Base-by-base conservation (phyloP, 2,888 invertebrate genomes). In the Trachelus stipa region DNA sequence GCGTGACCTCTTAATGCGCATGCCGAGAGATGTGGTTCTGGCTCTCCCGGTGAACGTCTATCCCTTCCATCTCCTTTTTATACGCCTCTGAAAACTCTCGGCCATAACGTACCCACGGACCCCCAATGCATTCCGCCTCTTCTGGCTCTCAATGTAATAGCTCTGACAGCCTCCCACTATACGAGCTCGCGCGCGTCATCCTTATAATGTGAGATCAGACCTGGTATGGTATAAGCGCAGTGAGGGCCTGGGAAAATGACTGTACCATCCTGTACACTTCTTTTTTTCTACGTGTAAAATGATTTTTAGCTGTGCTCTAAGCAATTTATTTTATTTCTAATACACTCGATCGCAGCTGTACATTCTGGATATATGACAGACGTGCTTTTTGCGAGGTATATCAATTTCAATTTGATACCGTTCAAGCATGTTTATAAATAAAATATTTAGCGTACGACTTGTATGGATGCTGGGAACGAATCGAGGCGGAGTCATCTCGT, bases 1-100 rank as follows among this genome's bases (percentile, higher is more conserved):
- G 86, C 88, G 88, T 87, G 89, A 89, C 88, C 89, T 88, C 88
- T 89, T 89, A 87, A 88, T 89, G 88, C 82, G 84, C 86, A 84
- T 84, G 83, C 85, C 84, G 80, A 76, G 76, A 79, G 75, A 76
- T 73, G 76, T 76, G 79, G 76, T 76, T 73, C 79, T 69, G 34
- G 73, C 71, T 75, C 73, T 68, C 68, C 79, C 76, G 74, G 76
- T 76, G 56, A 56, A 56, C 56, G 74, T 76, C 75, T 78, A 77
- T 79, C 76, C 78, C 75, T 77, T 73, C 78, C 77, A 76, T 77
- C 80, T 75, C 78, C 77, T 78, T 73, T 75, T 76, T 73, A 75
- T 75, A 37, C 75, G 35, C 68, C 69, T 77, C 34, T 69, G 33
- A 68, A n/a, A 35, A 74, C 68, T 68, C 74, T 37, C 40, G 33